phyloP scores from a whole-genome alignment of 1,140 invertebrate genomes.

The Zaprionus tsacasi region DNA sequence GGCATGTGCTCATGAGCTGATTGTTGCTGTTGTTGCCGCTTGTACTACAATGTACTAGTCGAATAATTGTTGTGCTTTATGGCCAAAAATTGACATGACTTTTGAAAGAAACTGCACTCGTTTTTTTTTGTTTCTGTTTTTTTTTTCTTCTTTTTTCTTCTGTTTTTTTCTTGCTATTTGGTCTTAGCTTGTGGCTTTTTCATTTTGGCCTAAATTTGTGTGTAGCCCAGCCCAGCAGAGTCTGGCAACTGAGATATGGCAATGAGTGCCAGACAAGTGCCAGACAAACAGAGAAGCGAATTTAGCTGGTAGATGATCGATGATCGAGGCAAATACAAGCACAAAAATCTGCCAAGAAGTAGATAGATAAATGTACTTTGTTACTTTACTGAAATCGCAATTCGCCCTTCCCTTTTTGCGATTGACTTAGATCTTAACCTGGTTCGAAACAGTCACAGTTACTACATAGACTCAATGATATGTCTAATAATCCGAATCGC shows the following conservation, averaged over 20 bases:
- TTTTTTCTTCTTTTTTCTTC: neutral
- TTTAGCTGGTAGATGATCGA: slow-evolving; percentile 8
- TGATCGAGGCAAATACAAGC: slow-evolving; percentile 13
- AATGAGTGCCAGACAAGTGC: slow-evolving; percentile 30
- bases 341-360: neutral
- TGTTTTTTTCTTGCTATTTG: slow-evolving; percentile 13
- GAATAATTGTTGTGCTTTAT: slow-evolving; percentile 40
- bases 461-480: neutral
- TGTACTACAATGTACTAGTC: slow-evolving; percentile 23
- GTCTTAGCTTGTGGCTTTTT: slow-evolving; percentile 4
- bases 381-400: neutral
- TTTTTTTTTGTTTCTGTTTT: slow-evolving; percentile 23
- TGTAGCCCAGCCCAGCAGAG: slow-evolving; percentile 3
- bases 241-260: slow-evolving; percentile 11
- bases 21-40: slow-evolving; percentile 12
- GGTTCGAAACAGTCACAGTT: neutral
- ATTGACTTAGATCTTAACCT: slow-evolving; percentile 6
- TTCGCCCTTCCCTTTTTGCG: slow-evolving; percentile 27
- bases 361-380: neutral
- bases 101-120: slow-evolving; percentile 56
- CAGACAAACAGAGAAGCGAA: slow-evolving; percentile 28
- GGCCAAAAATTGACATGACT: slow-evolving; percentile 54
- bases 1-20: slow-evolving; percentile 28
- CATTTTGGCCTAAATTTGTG: slow-evolving; percentile 47
- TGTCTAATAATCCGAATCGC: neutral